A percentile compares a stretch with the other conserved stretches of the same genome.
Conservation (phyloP, 1,140 invertebrate genomes). For the Bilobella aurantiaca region DNA sequence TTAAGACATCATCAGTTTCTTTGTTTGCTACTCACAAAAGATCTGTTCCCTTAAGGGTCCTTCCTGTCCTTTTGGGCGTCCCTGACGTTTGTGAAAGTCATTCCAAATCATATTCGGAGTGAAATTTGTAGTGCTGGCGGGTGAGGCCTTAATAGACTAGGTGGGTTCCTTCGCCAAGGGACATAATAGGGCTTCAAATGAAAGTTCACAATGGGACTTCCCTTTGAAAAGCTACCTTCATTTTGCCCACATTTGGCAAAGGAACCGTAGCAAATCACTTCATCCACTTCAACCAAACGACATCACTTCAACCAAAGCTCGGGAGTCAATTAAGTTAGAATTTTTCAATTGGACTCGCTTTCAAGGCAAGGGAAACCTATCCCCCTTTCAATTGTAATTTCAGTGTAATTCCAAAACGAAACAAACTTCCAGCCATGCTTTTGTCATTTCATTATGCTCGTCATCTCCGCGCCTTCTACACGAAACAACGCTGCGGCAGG, state of each 20-base stretch:
- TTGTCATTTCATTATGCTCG: too few species aligned
- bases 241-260: slow-evolving; percentile 5
- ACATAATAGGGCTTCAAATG: not conserved
- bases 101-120: not conserved
- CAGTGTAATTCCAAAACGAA: not conserved
- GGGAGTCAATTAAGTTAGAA: slow-evolving; percentile 10
- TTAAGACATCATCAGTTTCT: not conserved
- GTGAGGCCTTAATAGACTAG: not conserved
- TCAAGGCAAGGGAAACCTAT: not conserved
- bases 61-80: not conserved
- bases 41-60: too few species aligned
- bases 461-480: too few species aligned
- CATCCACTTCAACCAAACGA: not conserved
- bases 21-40: too few species aligned
- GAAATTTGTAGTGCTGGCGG: not conserved
- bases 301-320: not conserved
- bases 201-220: not conserved
- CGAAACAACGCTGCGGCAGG: too few species aligned
- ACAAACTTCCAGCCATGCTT: not conserved
- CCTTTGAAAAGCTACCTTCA: not conserved
- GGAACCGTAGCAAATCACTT: not conserved
- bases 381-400: not conserved
- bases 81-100: not conserved
- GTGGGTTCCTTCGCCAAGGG: not conserved
- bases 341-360: slow-evolving; percentile 12